Conservation (phyloP, 2,888 invertebrate species). For the Acronicta alni region DNA sequence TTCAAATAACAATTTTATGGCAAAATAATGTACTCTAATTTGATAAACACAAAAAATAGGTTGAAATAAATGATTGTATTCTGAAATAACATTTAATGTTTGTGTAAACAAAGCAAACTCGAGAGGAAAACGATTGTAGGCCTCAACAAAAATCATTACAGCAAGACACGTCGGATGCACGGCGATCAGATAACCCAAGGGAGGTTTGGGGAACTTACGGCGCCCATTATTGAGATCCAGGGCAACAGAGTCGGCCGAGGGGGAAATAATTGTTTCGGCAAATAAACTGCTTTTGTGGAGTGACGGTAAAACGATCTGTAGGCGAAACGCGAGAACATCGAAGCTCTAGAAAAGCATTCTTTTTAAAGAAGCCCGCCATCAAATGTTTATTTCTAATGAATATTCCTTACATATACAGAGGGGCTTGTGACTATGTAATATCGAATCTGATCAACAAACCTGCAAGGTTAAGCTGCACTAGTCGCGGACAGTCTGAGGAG, state of each 20-base stretch:
- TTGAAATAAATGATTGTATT: neutral
- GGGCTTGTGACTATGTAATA: too few species aligned
- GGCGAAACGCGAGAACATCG: slow-evolving; percentile 24
- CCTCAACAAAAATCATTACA: neutral
- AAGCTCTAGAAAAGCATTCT: neutral
- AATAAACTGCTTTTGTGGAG: slow-evolving; percentile 37
- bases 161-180: slow-evolving; percentile 8
- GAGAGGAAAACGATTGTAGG: neutral
- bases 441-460: too few species aligned
- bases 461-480: too few species aligned
- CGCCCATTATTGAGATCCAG: slow-evolving; percentile 14
- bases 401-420: too few species aligned
- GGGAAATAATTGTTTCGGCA: slow-evolving; percentile 40
- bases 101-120: neutral
- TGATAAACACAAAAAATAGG: neutral
- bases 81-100: slow-evolving; percentile 1
- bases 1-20: too few species aligned
- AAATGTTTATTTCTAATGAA: too few species aligned
- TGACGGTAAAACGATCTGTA: slow-evolving; percentile 17
- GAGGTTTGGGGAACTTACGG: slow-evolving; percentile 13
- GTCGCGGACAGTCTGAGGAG: too few species aligned
- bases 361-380: neutral
- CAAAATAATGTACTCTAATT: too few species aligned
- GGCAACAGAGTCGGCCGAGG: slow-evolving; percentile 11
- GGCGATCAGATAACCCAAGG: slow-evolving; percentile 24